These are phyloP conservation scores for Syrrhaptes paradoxus DNA, from an alignment of 2,113 vertebrate species.

Conservation along the genomic window DNA sequence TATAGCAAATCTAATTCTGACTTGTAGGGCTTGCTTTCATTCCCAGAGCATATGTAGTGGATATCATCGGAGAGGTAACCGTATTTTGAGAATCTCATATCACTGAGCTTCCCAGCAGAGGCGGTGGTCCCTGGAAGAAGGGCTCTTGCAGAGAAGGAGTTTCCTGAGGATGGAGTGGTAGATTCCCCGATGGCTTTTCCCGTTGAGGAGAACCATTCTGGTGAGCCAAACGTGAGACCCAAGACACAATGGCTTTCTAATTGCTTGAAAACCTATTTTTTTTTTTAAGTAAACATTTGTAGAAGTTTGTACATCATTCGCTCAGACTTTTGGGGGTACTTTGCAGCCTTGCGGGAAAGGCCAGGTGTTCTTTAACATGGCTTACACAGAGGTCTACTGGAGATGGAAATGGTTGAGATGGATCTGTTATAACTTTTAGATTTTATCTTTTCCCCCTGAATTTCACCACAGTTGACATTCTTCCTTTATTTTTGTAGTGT, in stretches of 20 bases:
- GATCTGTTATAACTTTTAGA: background rate
- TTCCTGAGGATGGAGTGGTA: background rate
- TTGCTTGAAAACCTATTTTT: background rate
- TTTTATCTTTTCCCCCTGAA: background rate
- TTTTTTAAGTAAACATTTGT: background rate
- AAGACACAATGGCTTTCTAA: background rate
- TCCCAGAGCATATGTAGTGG: background rate
- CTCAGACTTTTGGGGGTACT: background rate
- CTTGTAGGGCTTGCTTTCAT: background rate
- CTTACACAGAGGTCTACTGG: background rate
- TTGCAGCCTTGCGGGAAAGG: background rate
- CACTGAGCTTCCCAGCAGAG: background rate
- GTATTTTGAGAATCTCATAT: background rate
- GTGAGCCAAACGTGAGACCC: background rate
- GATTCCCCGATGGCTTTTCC: background rate
- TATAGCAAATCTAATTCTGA: background rate
- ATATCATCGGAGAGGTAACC: background rate
- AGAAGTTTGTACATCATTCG: background rate
- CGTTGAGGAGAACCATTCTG: background rate
- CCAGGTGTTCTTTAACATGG: background rate
- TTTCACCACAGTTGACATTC: background rate
- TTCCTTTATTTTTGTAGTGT: background rate
- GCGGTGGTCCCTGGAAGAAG: background rate
- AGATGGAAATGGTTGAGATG: background rate
- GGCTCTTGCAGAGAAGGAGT: background rate